These are phyloP conservation scores for Coccyzus lansbergi DNA, from an alignment of 2,797 vertebrate species.

Conservation along the genomic window DNA sequence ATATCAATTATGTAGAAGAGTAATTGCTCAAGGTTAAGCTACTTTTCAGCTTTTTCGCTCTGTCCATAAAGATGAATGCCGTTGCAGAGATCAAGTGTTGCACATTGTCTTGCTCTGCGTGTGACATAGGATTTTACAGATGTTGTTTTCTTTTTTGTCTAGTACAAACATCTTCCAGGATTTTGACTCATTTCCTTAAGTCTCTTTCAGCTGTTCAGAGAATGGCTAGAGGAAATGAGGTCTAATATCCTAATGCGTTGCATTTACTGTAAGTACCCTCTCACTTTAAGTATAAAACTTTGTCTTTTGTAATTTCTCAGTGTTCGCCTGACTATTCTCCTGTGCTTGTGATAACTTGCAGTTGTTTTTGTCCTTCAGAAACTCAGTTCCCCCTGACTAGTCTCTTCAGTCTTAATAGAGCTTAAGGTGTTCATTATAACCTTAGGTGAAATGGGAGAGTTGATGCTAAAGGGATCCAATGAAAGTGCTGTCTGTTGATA, in stretches of 20 bases:
- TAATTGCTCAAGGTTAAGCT: constrained; percentile 51
- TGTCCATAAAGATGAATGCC: background rate
- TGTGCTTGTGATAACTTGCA: background rate
- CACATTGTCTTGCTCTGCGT: constrained; percentile 35
- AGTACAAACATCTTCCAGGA: constrained; percentile 74
- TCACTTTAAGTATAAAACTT: constrained; percentile 5
- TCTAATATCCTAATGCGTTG: constrained; percentile 54
- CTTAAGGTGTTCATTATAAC: background rate
- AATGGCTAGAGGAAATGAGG: constrained; percentile 76
- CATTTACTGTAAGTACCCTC: constrained; percentile 24
- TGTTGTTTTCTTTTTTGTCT: constrained; percentile 74
- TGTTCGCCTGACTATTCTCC: background rate
- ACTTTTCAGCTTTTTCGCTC: constrained; percentile 4
- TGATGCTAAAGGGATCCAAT: background rate
- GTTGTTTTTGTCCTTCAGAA: background rate
- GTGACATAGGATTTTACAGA: constrained; percentile 69
- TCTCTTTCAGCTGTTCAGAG: constrained; percentile 73
- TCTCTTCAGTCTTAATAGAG: background rate
- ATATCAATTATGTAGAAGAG: background rate
- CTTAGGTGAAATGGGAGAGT: background rate
- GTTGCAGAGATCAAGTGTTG: constrained; percentile 7
- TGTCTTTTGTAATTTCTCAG: background rate
- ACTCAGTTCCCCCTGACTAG: background rate
- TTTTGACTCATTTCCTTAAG: constrained; percentile 84
- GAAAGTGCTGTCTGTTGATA: background rate